phyloP scores from a whole-genome alignment of 2,888 invertebrate genomes.

The Amblyjoppa proteus region DNA sequence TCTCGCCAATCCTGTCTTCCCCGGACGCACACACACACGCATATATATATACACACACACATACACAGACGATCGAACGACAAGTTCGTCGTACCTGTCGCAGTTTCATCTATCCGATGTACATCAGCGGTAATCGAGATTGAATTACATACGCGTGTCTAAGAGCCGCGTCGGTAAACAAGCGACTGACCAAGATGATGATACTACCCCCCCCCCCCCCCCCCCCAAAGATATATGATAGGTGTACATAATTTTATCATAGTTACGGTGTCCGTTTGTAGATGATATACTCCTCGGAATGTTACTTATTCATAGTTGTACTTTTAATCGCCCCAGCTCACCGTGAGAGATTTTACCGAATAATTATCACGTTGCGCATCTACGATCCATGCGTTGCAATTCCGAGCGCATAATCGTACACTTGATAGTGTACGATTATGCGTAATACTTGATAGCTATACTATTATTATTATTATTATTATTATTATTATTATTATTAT shows the following conservation, averaged over 20 bases:
- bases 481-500: too few species aligned
- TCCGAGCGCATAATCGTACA: background rate
- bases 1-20: constrained; percentile 61
- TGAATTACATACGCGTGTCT: constrained; percentile 36
- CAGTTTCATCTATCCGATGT: constrained; percentile 20
- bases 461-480: too few species aligned
- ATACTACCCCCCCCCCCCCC: too few species aligned
- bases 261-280: background rate
- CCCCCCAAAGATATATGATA: background rate
- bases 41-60: background rate
- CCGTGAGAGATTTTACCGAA: background rate
- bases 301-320: background rate
- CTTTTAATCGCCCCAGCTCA: background rate
- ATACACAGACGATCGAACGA: background rate
- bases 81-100: constrained; percentile 20
- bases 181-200: constrained; percentile 29
- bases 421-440: too few species aligned
- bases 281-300: constrained; percentile 3
- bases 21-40: background rate
- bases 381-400: background rate
- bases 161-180: constrained; percentile 26
- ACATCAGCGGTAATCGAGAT: constrained; percentile 39
- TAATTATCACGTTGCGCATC: background rate
- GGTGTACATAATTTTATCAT: background rate
- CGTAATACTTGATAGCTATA: too few species aligned